phyloP scores from a whole-genome alignment of 2,113 vertebrate species.

The Solea senegalensis region DNA sequence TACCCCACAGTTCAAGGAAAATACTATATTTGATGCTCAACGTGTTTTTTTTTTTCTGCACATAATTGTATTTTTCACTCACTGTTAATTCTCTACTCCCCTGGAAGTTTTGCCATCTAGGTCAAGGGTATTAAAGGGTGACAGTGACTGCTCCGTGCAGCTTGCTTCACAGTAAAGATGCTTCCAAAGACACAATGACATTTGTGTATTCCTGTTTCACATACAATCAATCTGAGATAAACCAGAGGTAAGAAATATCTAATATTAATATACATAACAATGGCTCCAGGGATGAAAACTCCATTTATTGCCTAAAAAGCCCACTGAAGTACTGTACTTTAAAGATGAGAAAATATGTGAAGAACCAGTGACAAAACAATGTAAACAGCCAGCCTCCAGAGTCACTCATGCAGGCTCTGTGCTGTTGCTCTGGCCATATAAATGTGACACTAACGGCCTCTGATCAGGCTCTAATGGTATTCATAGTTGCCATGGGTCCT shows the following conservation, averaged over 20 bases:
- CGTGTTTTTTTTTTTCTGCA: slow-evolving; percentile 19
- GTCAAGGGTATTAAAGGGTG: slow-evolving; percentile 79
- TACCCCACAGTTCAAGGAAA: slow-evolving; percentile 81
- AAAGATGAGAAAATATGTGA: slow-evolving; percentile 41
- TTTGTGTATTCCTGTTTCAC: slow-evolving; percentile 47
- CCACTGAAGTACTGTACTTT: slow-evolving; percentile 28
- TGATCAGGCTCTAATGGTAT: slow-evolving; percentile 81
- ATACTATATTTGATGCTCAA: slow-evolving; percentile 80
- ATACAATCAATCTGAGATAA: slow-evolving; percentile 28
- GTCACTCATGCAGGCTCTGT: slow-evolving; percentile 49
- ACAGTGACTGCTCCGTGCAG: slow-evolving; percentile 50
- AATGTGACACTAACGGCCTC: slow-evolving; percentile 74
- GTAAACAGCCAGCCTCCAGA: slow-evolving; percentile 52
- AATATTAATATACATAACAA: slow-evolving; percentile 45
- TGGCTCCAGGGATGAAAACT: slow-evolving; percentile 28
- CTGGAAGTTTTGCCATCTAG: slow-evolving; percentile 75
- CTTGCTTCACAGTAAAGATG: slow-evolving; percentile 40
- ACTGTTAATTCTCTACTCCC: slow-evolving; percentile 77
- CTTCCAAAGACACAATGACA: slow-evolving; percentile 67
- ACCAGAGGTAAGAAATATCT: slow-evolving; percentile 16
- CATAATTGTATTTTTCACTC: slow-evolving; percentile 74
- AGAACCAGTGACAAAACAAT: slow-evolving; percentile 46
- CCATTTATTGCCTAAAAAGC: slow-evolving; percentile 19
- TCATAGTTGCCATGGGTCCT: slow-evolving; percentile 80
- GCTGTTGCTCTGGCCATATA: slow-evolving; percentile 61